A percentile compares a stretch with the other conserved stretches of the same genome.
Evolutionary conservation across 2,888 invertebrate species (phyloP).

Genomic region (Euplexia lucipara): DNA sequence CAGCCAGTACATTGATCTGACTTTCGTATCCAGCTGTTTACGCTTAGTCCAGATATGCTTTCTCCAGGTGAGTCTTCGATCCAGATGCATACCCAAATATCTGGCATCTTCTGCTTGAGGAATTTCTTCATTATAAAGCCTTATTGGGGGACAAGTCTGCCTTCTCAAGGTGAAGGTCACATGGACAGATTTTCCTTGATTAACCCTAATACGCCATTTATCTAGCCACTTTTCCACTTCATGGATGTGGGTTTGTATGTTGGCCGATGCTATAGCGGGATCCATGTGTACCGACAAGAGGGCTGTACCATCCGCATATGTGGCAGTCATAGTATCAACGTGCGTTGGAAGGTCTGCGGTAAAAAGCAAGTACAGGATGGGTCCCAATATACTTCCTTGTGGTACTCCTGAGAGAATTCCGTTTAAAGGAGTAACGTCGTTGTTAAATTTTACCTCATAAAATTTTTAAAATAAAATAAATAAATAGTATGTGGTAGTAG

Average conservation of each 20-base stretch:
- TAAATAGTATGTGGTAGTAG: too few species aligned
- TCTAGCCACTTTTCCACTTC: not conserved
- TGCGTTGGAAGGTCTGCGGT: not conserved
- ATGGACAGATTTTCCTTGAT: conserved; percentile 1
- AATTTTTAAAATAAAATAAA: too few species aligned
- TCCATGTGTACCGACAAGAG: not conserved
- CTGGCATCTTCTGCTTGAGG: too few species aligned
- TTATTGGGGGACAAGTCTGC: not conserved
- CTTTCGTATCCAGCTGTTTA: too few species aligned
- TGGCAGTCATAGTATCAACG: not conserved
- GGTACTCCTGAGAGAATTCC: not conserved
- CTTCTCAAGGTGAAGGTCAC: not conserved
- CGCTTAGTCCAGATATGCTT: too few species aligned
- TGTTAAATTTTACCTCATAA: conserved; percentile 1
- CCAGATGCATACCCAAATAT: too few species aligned
- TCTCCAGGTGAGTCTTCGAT: too few species aligned
- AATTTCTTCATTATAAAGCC: not conserved
- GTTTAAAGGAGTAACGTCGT: not conserved
- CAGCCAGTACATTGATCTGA: too few species aligned
- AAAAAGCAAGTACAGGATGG: not conserved
- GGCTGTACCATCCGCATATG: not conserved
- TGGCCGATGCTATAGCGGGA: not conserved
- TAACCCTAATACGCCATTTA: not conserved
- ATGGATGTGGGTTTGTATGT: not conserved
- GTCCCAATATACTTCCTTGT: not conserved